Base-by-base conservation (phyloP, 2,113 vertebrate species). In the Ameiurus melas region DNA sequence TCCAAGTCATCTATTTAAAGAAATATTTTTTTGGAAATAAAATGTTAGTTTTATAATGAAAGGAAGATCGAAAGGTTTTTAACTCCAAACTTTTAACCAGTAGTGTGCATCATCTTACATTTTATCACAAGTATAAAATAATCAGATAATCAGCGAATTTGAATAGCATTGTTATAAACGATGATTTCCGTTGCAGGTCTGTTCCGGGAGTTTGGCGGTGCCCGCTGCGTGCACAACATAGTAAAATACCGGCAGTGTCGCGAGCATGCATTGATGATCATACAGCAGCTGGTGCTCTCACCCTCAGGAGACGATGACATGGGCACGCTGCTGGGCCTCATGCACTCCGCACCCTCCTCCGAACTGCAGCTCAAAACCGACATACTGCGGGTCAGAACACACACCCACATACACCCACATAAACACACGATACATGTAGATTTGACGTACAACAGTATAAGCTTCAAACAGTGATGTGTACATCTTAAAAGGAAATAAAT, bases 271-370 rank as follows among this genome's bases (percentile, higher is more conserved):
- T 94, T 99, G 92, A 97, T 98, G 96, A 97, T 99, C 90, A 99
- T 99, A 90, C 98, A 99, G 95, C 98, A 99, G 94, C 88, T 99
- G 90, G 97, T 99, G 85, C 91, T 99, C 39, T 99, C 98, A 0
- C 96, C 98, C 2, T 99, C 97, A 1, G 98, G 98, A 0, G 98
- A 99, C 0, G 98, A 99, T 0, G 98, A 99, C 92, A 99, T 99
- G 98, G 98, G 98, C n/a, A 99, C 98, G 0, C 95, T 99, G 88
- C 93, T 99, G 91, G 98, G 98, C 20, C 93, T 99, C 75, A 99
- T 99, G 98, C 98, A 99, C 92, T 99, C 98, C 0, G 98, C 98
- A 0, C 97, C 98, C 0, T 94, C 96, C 8, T 96, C 95, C 0
- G 98, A 99, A 22, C 92, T 99, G 77, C 97, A 99, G 94, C 94